Percentiles rank a stretch among this genome's conserved stretches.
Evolutionary conservation across 30 jellyfish, hydroid and myxozoan genomes (phyloP).

Genomic region (Morbakka virulenta): DNA sequence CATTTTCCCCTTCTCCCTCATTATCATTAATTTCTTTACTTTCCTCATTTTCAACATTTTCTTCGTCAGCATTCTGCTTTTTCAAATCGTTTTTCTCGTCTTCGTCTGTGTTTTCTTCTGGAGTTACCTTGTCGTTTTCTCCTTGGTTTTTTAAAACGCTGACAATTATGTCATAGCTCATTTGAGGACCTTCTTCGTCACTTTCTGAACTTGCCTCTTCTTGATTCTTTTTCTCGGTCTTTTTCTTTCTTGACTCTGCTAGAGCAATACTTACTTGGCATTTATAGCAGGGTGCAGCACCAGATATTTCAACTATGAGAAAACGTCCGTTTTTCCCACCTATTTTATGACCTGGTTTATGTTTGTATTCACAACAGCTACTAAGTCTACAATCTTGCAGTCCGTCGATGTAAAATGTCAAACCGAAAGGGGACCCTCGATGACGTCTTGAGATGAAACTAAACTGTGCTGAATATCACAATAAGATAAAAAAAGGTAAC

Average conservation of each 20-base stretch:
- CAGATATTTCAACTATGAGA: constrained; percentile 64
- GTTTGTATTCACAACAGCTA: constrained; percentile 94
- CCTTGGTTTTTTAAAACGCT: constrained; percentile 1
- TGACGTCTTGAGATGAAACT: constrained; percentile 92
- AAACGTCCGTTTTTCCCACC: constrained; percentile 96
- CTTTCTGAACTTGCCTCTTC: constrained; percentile 26
- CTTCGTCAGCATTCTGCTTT: not conserved
- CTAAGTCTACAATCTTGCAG: constrained; percentile 77
- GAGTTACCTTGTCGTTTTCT: not conserved
- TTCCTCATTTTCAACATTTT: not conserved
- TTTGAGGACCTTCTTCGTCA: constrained; percentile 58
- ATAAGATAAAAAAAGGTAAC: not conserved
- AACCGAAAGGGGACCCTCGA: constrained; percentile 96
- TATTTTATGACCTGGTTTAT: constrained; percentile 84
- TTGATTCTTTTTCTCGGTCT: not conserved
- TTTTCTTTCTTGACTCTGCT: not conserved
- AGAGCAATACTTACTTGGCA: not conserved
- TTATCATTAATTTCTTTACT: not conserved
- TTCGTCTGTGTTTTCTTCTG: not conserved
- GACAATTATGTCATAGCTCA: constrained; percentile 60
- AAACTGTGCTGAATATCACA: constrained; percentile 53
- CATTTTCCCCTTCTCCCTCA: not conserved
- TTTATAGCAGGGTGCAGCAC: constrained; percentile 97
- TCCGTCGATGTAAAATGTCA: constrained; percentile 82
- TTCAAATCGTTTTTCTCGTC: constrained; percentile 8